Conservation (phyloP, 2,888 invertebrate genomes). For the Zygothrica quintamaculata region DNA sequence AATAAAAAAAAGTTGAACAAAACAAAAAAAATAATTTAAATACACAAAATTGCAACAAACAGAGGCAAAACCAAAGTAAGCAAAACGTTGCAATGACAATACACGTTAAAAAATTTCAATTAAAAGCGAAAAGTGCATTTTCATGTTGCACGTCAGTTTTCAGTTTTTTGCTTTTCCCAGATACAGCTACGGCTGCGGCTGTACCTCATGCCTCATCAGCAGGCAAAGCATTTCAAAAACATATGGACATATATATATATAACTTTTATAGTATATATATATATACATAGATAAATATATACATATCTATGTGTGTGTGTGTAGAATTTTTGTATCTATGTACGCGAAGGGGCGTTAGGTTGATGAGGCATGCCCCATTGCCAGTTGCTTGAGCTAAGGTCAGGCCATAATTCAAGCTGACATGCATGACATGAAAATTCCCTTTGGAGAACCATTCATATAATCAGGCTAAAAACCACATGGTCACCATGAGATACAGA, state of each 20-base stretch:
- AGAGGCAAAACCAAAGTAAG: conserved; percentile 29
- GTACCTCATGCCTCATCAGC: conserved; percentile 25
- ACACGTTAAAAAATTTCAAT: conserved; percentile 72
- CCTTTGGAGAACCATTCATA: conserved; percentile 69
- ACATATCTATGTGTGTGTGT: neutral
- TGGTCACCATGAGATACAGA: conserved; percentile 43
- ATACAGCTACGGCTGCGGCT: conserved; percentile 23
- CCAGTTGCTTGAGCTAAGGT: conserved; percentile 64
- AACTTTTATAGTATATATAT: conserved; percentile 22
- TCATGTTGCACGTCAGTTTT: conserved; percentile 76
- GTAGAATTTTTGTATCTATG: no score
- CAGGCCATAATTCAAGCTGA: conserved; percentile 78
- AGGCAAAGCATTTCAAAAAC: conserved; percentile 36
- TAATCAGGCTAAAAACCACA: conserved; percentile 76
- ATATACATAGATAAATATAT: neutral
- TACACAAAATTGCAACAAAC: conserved; percentile 39
- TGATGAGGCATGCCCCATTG: conserved; percentile 39
- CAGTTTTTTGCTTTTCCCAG: no score
- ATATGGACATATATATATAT: neutral
- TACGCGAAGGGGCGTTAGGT: neutral
- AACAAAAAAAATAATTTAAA: no score
- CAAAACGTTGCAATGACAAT: conserved; percentile 67
- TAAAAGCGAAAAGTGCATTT: conserved; percentile 81
- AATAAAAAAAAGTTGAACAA: no score
- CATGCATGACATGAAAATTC: conserved; percentile 77